Evolutionary conservation across 2,113 vertebrate species (phyloP).

Genomic region (Apteryx mantelli): DNA sequence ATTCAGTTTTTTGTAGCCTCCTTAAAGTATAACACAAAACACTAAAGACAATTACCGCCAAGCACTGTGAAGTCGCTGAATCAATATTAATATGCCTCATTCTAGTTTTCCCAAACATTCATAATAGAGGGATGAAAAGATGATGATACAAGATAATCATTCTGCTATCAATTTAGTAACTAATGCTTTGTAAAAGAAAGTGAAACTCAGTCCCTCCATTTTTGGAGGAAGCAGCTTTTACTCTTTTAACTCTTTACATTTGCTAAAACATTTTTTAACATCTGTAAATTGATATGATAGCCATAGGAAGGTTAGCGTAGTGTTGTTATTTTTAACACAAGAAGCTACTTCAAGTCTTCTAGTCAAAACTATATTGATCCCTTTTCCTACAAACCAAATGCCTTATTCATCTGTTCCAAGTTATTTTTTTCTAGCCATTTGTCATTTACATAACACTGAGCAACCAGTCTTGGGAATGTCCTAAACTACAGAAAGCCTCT

Average conservation of each 20-base stretch:
- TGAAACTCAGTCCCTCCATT: not conserved
- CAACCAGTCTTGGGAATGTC: slow-evolving; percentile 83
- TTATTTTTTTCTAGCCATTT: slow-evolving; percentile 75
- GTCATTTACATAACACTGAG: slow-evolving; percentile 84
- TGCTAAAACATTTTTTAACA: not conserved
- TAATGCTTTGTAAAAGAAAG: not conserved
- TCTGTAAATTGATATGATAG: slow-evolving; percentile 19
- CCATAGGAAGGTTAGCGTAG: slow-evolving; percentile 13
- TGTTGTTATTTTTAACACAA: slow-evolving; percentile 63
- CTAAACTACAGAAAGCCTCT: slow-evolving; percentile 86
- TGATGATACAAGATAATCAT: not conserved
- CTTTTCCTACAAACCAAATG: slow-evolving; percentile 70
- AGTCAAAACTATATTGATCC: slow-evolving; percentile 65
- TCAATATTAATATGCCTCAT: not conserved
- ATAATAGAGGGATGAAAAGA: not conserved
- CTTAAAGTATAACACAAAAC: not conserved
- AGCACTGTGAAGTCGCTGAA: not conserved
- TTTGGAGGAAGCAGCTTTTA: not conserved
- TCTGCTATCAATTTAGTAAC: not conserved
- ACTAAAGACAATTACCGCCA: not conserved
- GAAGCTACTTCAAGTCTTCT: slow-evolving; percentile 49
- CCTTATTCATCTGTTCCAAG: slow-evolving; percentile 71
- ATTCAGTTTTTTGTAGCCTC: not conserved
- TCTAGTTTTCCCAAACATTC: not conserved
- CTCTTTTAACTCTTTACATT: not conserved